These are phyloP conservation scores for Helostoma temminkii DNA, from an alignment of 2,797 vertebrate genomes.

Conservation along the genomic window DNA sequence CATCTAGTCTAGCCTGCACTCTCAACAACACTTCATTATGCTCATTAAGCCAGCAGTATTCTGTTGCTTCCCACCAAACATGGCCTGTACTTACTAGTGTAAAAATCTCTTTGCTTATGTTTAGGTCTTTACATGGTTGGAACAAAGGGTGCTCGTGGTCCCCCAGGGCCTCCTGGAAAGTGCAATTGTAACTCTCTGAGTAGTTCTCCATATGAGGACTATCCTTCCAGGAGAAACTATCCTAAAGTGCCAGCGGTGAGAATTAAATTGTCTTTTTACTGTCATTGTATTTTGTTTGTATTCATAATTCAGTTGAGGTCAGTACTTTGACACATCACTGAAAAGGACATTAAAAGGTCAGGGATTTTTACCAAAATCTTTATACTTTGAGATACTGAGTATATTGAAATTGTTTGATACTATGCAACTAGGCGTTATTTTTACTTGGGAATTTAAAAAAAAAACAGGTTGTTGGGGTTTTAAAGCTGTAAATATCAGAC, in stretches of 20 bases:
- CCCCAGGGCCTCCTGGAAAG: constrained; percentile 91
- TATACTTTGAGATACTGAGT: background rate
- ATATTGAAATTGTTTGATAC: background rate
- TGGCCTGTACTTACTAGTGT: background rate
- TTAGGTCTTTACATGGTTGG: constrained; percentile 90
- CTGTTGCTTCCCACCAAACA: background rate
- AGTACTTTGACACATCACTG: background rate
- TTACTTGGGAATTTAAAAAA: background rate
- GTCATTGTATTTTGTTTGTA: background rate
- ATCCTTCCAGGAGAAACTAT: constrained; percentile 82
- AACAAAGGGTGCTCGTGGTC: constrained; percentile 93
- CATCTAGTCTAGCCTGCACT: background rate
- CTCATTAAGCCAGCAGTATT: constrained; percentile 1
- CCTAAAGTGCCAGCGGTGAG: constrained; percentile 93
- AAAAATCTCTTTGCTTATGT: constrained; percentile 24
- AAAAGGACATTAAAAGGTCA: constrained; percentile 16
- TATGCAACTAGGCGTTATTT: background rate
- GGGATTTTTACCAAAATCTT: background rate
- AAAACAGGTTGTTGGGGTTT: background rate
- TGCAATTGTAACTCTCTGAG: constrained; percentile 89
- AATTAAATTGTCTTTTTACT: background rate
- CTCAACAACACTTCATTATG: background rate
- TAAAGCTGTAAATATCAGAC: no score
- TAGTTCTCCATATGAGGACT: constrained; percentile 84
- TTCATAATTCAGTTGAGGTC: background rate